Evolutionary conservation across 2,113 vertebrate genomes (phyloP), one percentile per base, ranked within the genome.

Genomic region (Phodopus roborovskii): DNA sequence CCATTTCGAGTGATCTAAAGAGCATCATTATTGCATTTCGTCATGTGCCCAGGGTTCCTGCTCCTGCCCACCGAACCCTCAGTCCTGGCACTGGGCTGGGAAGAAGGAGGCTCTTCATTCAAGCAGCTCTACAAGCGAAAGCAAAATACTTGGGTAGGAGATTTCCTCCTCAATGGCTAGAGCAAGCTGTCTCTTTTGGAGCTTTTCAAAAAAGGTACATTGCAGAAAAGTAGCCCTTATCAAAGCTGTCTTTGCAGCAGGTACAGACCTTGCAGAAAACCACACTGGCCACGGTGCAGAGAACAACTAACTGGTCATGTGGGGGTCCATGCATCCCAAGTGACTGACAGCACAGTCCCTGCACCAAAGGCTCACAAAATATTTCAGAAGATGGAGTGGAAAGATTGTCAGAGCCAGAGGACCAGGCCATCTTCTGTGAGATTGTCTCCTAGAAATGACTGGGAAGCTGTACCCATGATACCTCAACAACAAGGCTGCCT

Each of bases 91-190:
- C 3, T 10, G 82, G 58, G 7, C 12, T 90, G 53, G 60, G 30
- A 70, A 79, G 6, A 36, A 16, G 60, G 17, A 12, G 13, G 19
- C 3, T 53, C 79, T 94, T 90, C n/a, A 68, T 73, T 56, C 39
- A 68, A 88, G 84, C n/a, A 83, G n/a, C 24, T 66, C 83, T 93
- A 50, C 26, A 45, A 87, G 56, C 24, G 78, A 68, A 95, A 96
- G 68, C 1, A 74, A 77, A 85, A 82, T 28, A 74, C 9, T 68
- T 10, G 2, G 45, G 84, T n/a, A 45, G 81, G 5, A 62, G 48
- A 42, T 56, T 74, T 82, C 86, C 45, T 89, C 50, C 45, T 45
- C 66, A 58, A 15, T 6, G 4, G 45, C 42, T 11, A 62, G 75
- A 45, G 66, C 62, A 74, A 28, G 66, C 36, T 60, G 79, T 62